A percentile compares a stretch with the other conserved stretches of the same genome.
These are phyloP conservation scores for Chrysocyon brachyurus DNA, from an alignment of 2,797 vertebrate genomes.

Conservation along the genomic window DNA sequence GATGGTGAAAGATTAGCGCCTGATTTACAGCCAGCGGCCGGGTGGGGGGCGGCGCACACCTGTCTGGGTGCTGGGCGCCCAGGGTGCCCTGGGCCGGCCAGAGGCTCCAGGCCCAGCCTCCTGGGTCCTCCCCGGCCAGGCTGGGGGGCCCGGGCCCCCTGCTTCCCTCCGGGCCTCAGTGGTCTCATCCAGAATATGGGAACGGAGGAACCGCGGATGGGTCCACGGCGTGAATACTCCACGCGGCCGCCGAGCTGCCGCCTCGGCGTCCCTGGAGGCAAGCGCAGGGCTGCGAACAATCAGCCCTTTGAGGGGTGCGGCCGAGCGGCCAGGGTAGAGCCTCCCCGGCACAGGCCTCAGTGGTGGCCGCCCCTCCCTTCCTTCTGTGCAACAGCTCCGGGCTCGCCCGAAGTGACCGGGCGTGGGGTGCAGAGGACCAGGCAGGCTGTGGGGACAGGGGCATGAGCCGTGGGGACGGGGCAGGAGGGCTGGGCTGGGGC, in stretches of 20 bases:
- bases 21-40: slow-evolving; percentile 91
- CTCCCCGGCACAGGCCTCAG: not conserved
- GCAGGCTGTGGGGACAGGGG: fast-evolving
- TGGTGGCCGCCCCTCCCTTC: not conserved
- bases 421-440: fast-evolving
- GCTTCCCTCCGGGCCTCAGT: not conserved
- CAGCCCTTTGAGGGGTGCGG: fast-evolving
- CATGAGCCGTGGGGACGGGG: fast-evolving
- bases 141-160: not conserved
- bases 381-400: not conserved
- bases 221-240: fast-evolving
- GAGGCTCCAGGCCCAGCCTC: fast-evolving
- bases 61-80: slow-evolving; percentile 82
- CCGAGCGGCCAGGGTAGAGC: not conserved
- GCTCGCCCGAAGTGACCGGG: not conserved
- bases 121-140: fast-evolving
- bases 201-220: fast-evolving
- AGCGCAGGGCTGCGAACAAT: not conserved
- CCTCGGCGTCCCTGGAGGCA: fast-evolving
- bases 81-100: slow-evolving; percentile 12
- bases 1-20: slow-evolving; percentile 90
- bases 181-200: not conserved
- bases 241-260: too few relatives aligned
- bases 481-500: not conserved
- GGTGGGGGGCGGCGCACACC: slow-evolving; percentile 87